Percentiles rank a stretch among this genome's conserved stretches.
Conservation (phyloP, 2,113 vertebrate genomes). For the Leucosticte australis region DNA sequence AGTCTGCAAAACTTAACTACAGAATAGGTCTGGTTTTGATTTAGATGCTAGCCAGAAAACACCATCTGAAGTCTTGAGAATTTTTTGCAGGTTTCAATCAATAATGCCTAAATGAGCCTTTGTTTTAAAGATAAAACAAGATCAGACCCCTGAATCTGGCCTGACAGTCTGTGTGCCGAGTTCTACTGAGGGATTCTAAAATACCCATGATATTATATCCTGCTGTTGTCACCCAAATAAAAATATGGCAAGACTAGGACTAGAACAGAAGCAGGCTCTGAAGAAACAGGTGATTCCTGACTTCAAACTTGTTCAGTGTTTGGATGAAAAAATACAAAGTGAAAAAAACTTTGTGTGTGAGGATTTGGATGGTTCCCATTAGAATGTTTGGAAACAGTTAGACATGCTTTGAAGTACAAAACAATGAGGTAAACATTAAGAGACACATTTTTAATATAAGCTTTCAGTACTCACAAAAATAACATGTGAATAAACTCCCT, state of each 20-base stretch:
- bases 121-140: not conserved
- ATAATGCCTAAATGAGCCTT: not conserved
- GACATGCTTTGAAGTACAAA: slow-evolving; percentile 32
- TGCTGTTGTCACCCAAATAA: not conserved
- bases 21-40: not conserved
- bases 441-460: not conserved
- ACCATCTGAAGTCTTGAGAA: not conserved
- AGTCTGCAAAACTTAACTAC: not conserved
- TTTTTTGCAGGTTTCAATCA: not conserved
- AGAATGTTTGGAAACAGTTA: slow-evolving; percentile 1
- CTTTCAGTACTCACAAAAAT: not conserved
- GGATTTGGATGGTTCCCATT: not conserved
- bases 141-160: not conserved
- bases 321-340: not conserved
- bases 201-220: not conserved
- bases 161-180: not conserved
- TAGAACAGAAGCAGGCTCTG: not conserved
- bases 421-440: slow-evolving; percentile 5
- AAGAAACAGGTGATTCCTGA: not conserved
- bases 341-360: not conserved
- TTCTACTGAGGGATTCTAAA: not conserved
- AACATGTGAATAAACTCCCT: slow-evolving; percentile 8
- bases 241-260: not conserved
- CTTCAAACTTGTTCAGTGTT: not conserved
- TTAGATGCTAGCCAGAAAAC: not conserved